phyloP scores from a whole-genome alignment of 1,140 invertebrate genomes.

The Nomia melanderi region DNA sequence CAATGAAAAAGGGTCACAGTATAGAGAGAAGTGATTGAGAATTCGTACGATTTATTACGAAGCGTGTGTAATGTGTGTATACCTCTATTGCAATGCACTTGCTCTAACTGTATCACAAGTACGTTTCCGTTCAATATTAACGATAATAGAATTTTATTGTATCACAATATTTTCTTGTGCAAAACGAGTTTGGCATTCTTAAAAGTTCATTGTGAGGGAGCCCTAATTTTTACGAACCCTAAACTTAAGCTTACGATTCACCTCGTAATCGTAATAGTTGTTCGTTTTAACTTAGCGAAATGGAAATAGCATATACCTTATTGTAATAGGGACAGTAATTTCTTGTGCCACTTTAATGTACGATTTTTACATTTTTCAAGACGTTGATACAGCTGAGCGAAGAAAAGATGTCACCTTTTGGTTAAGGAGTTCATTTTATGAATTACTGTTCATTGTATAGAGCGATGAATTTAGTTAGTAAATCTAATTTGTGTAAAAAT shows the following conservation, averaged over 20 bases:
- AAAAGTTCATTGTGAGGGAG: not conserved
- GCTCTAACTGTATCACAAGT: conserved; percentile 46
- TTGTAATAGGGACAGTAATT: conserved; percentile 30
- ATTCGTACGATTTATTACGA: conserved; percentile 37
- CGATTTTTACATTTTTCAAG: conserved; percentile 44
- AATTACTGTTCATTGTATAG: conserved; percentile 36
- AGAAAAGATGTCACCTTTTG: conserved; percentile 17
- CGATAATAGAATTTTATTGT: conserved; percentile 31
- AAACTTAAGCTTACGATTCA: conserved; percentile 24
- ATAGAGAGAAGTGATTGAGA: conserved; percentile 78
- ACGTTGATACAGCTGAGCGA: not conserved
- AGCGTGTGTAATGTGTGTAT: conserved; percentile 54
- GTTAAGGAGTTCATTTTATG: conserved; percentile 34
- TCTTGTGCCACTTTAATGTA: conserved; percentile 39
- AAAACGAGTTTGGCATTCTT: not conserved
- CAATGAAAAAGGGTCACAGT: conserved; percentile 84
- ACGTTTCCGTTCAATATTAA: conserved; percentile 38
- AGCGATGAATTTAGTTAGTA: conserved; percentile 26
- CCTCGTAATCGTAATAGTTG: conserved; percentile 19
- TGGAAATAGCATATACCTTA: conserved; percentile 22
- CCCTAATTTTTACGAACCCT: conserved; percentile 23
- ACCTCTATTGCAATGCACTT: conserved; percentile 51
- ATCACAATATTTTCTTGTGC: conserved; percentile 4
- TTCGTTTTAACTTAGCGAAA: conserved; percentile 1
- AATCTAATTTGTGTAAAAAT: conserved; percentile 62